These are phyloP conservation scores for Simalia tracyae DNA, from an alignment of 2,797 vertebrate species.

Conservation along the genomic window DNA sequence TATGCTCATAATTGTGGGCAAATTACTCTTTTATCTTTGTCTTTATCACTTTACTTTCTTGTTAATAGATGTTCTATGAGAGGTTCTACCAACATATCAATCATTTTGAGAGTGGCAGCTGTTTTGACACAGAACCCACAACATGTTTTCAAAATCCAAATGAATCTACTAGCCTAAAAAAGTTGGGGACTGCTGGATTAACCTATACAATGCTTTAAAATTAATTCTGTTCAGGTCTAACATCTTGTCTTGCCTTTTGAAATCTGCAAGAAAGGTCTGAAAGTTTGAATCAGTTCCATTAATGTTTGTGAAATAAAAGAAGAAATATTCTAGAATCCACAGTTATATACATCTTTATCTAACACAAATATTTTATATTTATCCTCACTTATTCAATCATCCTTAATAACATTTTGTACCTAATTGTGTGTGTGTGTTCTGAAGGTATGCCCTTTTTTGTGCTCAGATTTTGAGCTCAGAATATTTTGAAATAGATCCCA, in stretches of 20 bases:
- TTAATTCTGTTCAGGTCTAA: not conserved
- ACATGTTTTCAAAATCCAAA: not conserved
- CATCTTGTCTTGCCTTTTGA: not conserved
- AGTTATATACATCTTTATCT: not conserved
- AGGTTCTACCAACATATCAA: not conserved
- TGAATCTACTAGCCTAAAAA: not conserved
- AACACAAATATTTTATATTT: not conserved
- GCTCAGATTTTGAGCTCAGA: too few relatives aligned
- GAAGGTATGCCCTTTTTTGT: too few relatives aligned
- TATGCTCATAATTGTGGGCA: not conserved
- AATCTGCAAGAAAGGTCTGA: not conserved
- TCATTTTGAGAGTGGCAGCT: not conserved
- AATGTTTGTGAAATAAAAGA: not conserved
- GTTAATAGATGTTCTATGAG: not conserved
- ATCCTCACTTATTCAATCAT: not conserved
- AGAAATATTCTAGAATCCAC: not conserved
- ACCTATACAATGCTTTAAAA: not conserved
- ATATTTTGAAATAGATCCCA: too few relatives aligned
- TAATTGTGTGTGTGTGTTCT: not conserved
- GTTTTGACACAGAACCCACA: not conserved
- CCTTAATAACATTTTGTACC: not conserved
- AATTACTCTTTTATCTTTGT: not conserved
- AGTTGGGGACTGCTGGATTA: not conserved
- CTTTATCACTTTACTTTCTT: not conserved
- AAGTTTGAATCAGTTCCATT: not conserved